phyloP scores from a whole-genome alignment of 1,140 invertebrate genomes.

The Cherax quadricarinatus region DNA sequence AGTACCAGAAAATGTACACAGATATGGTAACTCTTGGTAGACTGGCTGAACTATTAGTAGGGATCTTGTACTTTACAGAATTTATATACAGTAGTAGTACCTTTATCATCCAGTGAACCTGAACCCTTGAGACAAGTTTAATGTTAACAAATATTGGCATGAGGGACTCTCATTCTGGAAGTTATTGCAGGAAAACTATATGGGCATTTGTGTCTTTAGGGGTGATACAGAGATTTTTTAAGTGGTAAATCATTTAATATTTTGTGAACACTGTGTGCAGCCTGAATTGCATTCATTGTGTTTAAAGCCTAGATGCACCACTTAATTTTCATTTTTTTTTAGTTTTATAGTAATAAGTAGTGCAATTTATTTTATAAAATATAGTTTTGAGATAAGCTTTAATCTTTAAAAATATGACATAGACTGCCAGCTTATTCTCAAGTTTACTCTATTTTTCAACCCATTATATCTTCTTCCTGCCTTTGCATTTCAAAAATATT shows the following conservation, averaged over 20 bases:
- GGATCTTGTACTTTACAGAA: neutral
- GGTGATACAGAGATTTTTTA: neutral
- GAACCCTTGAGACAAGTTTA: neutral
- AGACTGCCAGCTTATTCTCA: neutral
- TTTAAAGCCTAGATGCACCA: neutral
- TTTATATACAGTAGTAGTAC: neutral
- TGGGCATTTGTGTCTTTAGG: neutral
- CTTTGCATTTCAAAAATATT: neutral
- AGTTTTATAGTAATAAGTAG: neutral
- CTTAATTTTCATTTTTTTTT: neutral
- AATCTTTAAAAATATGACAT: constrained; percentile 2
- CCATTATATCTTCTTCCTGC: neutral
- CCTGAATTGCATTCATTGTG: neutral
- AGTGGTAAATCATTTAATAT: neutral
- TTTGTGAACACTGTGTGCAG: neutral
- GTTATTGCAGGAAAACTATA: neutral
- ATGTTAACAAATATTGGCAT: neutral
- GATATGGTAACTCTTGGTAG: neutral
- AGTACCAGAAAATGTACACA: neutral
- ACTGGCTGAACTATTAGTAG: neutral
- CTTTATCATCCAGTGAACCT: neutral
- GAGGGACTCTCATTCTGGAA: neutral
- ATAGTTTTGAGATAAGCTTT: neutral
- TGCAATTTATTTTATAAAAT: constrained; percentile 2
- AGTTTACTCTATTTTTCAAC: neutral